Base-by-base conservation (phyloP, 1,140 invertebrate species). In the Luehdorfia chinensis region DNA sequence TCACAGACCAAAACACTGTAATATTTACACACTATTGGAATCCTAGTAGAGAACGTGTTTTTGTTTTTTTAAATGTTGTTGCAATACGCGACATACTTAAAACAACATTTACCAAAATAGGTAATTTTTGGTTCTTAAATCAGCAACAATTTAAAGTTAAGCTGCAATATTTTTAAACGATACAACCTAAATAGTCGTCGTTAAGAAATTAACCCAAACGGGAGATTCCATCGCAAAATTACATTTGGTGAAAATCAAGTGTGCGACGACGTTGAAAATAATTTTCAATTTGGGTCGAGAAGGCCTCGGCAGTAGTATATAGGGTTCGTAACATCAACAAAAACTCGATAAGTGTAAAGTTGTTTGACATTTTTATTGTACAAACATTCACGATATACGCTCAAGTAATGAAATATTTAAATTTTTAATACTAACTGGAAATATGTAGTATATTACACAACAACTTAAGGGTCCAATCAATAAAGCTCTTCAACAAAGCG, bases 161-260 rank as follows among this genome's bases (percentile, higher is more conserved):
- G n/a, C n/a, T n/a, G n/a, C n/a, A n/a, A n/a, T n/a, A n/a, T n/a
- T n/a, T n/a, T n/a, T n/a, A n/a, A n/a, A n/a, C n/a, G n/a, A n/a
- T n/a, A n/a, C n/a, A n/a, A n/a, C n/a, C n/a, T n/a, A n/a, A 32
- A 43, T 41, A 41, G 12, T 46, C 30, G 12, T 31, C 41, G 51
- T 53, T 32, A 34, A 48, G 55, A 69, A 67, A 69, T 73, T 61
- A 73, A 63, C 61, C 64, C 60, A 55, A 69, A 68, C 55, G 55
- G 49, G 58, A 66, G 70, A 76, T 76, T 67, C 62, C 66, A 74
- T 79, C 66, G 68, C n/a, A 51, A 60, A 75, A 75, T 71, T 70
- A 67, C 73, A 69, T 67, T 74, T 67, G 59, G 66, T 63, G 67
- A 61, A 75, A 76, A 75, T 76, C 73, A 79, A 75, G 64, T 61